Conservation (phyloP, 2,797 vertebrate species). For the Acestrorhynchus altus region DNA sequence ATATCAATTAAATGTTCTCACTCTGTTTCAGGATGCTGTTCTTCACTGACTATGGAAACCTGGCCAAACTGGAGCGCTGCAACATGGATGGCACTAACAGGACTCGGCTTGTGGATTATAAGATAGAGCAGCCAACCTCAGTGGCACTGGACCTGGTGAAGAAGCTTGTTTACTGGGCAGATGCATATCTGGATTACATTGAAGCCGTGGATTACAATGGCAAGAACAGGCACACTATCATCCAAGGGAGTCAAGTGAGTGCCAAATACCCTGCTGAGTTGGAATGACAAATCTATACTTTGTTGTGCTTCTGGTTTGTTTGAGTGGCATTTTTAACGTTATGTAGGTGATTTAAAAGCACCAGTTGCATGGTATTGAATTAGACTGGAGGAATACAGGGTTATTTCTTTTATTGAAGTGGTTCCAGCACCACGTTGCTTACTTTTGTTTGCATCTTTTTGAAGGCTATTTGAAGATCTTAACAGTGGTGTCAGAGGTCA, state of each 20-base stretch:
- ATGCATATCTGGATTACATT: conserved; percentile 91
- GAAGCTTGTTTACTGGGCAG: conserved; percentile 96
- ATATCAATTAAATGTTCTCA: background rate
- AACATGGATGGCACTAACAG: conserved; percentile 97
- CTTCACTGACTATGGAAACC: conserved; percentile 93
- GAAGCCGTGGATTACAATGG: conserved; percentile 95
- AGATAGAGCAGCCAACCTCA: conserved; percentile 90
- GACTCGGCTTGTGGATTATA: conserved; percentile 88
- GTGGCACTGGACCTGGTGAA: conserved; percentile 90
- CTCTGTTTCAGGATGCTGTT: conserved; percentile 88
- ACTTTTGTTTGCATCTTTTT: background rate
- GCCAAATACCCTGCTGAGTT: conserved; percentile 49
- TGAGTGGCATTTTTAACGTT: conserved; percentile 1
- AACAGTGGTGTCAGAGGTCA: background rate
- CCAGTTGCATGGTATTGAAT: conserved; percentile 16
- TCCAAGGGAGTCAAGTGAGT: conserved; percentile 91
- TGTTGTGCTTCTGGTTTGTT: conserved; percentile 13
- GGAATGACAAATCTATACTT: conserved; percentile 10
- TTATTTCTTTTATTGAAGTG: background rate
- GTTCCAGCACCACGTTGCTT: background rate
- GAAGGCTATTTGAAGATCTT: conserved; percentile 1
- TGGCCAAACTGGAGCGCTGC: conserved; percentile 94
- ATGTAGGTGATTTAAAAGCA: conserved; percentile 37
- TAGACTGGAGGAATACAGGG: conserved; percentile 13
- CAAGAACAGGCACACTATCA: conserved; percentile 84